Percentiles rank a stretch among this genome's conserved stretches.
These are phyloP conservation scores for Iguana delicatissima DNA, from an alignment of 2,797 vertebrate genomes.

Conservation along the genomic window DNA sequence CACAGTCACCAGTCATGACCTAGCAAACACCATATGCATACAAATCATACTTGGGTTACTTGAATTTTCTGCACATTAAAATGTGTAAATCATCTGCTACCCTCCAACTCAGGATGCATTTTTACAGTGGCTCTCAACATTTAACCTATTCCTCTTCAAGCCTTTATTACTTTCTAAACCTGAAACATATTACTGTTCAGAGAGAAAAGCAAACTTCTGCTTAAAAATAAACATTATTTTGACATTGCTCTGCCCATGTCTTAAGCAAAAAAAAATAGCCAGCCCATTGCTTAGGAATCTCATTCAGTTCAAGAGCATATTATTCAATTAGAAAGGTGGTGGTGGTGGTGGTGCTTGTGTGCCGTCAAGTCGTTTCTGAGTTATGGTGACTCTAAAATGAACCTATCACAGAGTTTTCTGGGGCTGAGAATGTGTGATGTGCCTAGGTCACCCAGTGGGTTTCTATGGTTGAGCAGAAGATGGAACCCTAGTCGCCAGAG, in stretches of 20 bases:
- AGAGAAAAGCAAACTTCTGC: not conserved
- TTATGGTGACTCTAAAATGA: no score
- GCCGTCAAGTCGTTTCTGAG: no score
- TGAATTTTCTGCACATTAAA: conserved; percentile 23
- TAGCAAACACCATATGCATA: conserved; percentile 1
- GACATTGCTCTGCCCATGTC: not conserved
- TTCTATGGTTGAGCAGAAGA: no score
- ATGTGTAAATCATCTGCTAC: not conserved
- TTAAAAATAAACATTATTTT: conserved; percentile 7
- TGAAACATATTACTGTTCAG: not conserved
- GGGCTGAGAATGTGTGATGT: no score
- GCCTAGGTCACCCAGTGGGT: no score
- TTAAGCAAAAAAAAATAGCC: not conserved
- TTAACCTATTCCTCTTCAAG: not conserved
- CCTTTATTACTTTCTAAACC: not conserved
- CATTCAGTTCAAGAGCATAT: not conserved
- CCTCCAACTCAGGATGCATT: conserved; percentile 10
- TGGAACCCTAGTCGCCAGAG: no score
- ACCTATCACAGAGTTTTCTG: no score
- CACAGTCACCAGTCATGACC: not conserved
- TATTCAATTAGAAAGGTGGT: not conserved
- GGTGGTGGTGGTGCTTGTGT: no score
- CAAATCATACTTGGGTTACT: not conserved
- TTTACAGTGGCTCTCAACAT: not conserved
- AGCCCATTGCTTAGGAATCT: not conserved